These are phyloP conservation scores for Ethmia dodecea DNA, from an alignment of 2,888 invertebrate genomes.

Conservation along the genomic window DNA sequence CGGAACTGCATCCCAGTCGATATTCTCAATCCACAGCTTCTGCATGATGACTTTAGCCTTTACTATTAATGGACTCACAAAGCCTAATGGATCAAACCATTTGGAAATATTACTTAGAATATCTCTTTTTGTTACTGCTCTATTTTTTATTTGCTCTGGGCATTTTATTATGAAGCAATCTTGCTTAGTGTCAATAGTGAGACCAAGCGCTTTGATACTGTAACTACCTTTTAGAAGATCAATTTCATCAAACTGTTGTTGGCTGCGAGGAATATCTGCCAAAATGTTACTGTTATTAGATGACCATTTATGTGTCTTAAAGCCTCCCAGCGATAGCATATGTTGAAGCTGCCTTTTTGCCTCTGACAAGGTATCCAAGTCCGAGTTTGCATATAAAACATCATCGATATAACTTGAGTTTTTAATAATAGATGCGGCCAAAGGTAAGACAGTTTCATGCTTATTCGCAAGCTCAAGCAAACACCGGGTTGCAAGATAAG, in stretches of 20 bases:
- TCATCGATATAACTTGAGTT: neutral
- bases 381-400: neutral
- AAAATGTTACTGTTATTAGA: slow-evolving; percentile 2
- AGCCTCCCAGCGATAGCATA: neutral
- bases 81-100: slow-evolving; percentile 16
- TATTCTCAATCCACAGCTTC: slow-evolving; percentile 8
- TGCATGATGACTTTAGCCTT: slow-evolving; percentile 10
- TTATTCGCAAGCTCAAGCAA: neutral
- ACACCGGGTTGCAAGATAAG: neutral
- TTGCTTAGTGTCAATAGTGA: neutral
- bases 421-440: neutral
- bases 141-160: neutral
- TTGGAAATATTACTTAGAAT: slow-evolving; percentile 11
- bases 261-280: neutral
- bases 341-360: neutral
- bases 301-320: slow-evolving; percentile 4
- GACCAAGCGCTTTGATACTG: neutral
- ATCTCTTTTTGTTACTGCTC: slow-evolving; percentile 2
- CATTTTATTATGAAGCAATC: neutral
- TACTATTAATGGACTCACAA: slow-evolving; percentile 14
- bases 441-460: neutral
- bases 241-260: neutral
- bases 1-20: slow-evolving; percentile 10
- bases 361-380: neutral
- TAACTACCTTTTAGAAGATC: neutral